Evolutionary conservation across 2,113 vertebrate genomes (phyloP).

Genomic region (Eudyptes chrysolophus): DNA sequence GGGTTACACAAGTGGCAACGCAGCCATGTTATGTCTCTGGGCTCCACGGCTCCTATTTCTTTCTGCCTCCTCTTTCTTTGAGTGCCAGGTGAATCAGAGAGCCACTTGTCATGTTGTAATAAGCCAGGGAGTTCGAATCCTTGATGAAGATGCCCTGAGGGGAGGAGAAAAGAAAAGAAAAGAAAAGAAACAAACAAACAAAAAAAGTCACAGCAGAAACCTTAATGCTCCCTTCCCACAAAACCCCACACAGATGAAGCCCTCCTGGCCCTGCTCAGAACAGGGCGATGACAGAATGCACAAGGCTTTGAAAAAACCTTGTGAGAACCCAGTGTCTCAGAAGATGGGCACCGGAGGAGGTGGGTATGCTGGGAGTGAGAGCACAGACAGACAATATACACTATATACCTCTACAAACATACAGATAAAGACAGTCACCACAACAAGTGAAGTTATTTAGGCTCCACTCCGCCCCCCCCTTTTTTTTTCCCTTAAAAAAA

Average conservation of each 20-base stretch:
- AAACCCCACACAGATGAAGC: background rate
- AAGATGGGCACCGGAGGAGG: background rate
- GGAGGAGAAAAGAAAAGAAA: background rate
- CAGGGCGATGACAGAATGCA: background rate
- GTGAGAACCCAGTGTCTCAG: background rate
- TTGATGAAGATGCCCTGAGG: slow-evolving; percentile 98
- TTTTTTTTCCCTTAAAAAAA: background rate
- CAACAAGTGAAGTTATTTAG: background rate
- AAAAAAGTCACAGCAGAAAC: background rate
- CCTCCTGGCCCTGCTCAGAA: background rate
- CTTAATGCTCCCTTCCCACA: background rate
- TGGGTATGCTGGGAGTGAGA: background rate
- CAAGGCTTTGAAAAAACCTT: background rate
- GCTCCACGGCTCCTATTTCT: slow-evolving; percentile 79
- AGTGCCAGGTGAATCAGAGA: slow-evolving; percentile 94
- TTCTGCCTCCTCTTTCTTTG: slow-evolving; percentile 97
- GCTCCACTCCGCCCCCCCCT: background rate
- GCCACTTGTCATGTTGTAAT: slow-evolving; percentile 96
- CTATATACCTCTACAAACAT: background rate
- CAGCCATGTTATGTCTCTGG: fast-evolving
- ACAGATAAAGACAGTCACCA: background rate
- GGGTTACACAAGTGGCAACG: background rate
- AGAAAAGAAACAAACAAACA: too few species aligned
- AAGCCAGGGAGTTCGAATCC: slow-evolving; percentile 97
- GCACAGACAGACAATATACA: background rate